phyloP scores from a whole-genome alignment of 2,888 invertebrate genomes.

The Axea sp. region DNA sequence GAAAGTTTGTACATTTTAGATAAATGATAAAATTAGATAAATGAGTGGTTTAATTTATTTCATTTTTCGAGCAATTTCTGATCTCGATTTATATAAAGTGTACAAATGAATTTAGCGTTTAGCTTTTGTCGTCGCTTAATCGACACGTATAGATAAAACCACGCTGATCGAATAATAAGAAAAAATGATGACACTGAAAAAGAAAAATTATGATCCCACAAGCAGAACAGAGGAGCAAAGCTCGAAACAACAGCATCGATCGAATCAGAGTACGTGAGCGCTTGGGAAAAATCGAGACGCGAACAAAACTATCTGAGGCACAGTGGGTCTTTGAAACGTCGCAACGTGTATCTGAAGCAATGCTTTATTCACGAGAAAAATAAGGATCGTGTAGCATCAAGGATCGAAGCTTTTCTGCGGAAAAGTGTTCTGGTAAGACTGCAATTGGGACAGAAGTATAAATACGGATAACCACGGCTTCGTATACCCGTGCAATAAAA shows the following conservation, averaged over 20 bases:
- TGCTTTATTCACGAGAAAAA: constrained; percentile 73
- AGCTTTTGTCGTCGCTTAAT: constrained; percentile 11
- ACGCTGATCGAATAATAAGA: constrained; percentile 9
- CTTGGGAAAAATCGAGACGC: constrained; percentile 77
- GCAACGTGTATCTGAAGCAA: constrained; percentile 69
- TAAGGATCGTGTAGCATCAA: constrained; percentile 75
- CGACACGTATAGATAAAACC: constrained; percentile 17
- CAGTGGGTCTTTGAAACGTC: constrained; percentile 69
- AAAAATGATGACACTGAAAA: background rate
- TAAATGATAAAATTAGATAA: too few species aligned
- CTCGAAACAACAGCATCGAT: constrained; percentile 66
- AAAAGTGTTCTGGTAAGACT: constrained; percentile 71
- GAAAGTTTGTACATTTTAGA: too few species aligned
- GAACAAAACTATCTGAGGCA: constrained; percentile 75
- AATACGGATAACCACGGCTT: constrained; percentile 36
- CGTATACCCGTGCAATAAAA: constrained; percentile 11
- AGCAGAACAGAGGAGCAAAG: constrained; percentile 68
- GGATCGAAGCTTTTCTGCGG: constrained; percentile 73
- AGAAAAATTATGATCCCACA: constrained; percentile 25
- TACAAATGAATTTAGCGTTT: too few species aligned
- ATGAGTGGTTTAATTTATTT: too few species aligned
- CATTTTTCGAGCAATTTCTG: too few species aligned
- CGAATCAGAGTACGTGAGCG: constrained; percentile 68
- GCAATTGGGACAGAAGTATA: constrained; percentile 33
- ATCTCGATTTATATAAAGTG: too few species aligned